Percentiles rank a stretch among this genome's conserved stretches.
phyloP scores from a whole-genome alignment of 1,140 invertebrate species.

The Cherax destructor region DNA sequence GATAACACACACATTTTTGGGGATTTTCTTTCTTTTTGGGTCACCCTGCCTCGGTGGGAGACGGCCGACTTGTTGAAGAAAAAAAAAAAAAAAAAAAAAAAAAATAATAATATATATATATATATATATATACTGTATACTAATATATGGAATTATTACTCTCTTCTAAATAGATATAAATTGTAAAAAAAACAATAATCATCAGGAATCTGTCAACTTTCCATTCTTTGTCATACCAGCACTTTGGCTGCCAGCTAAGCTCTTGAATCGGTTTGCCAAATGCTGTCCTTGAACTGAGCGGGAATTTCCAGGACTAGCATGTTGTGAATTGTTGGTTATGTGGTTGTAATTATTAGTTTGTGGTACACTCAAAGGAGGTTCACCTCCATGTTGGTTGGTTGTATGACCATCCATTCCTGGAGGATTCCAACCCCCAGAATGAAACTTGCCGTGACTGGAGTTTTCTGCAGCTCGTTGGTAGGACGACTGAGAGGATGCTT shows the following conservation, averaged over 20 bases:
- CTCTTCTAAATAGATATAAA: background rate
- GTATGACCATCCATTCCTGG: background rate
- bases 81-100: no score
- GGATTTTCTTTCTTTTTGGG: no score
- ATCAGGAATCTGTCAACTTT: constrained; percentile 27
- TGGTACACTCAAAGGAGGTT: background rate
- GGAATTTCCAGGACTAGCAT: constrained; percentile 11
- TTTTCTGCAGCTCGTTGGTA: background rate
- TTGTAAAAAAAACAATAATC: background rate
- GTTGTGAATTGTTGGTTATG: background rate
- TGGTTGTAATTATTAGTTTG: background rate
- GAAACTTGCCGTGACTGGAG: background rate
- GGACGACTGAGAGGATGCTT: background rate
- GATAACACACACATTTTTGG: background rate
- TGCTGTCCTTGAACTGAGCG: background rate
- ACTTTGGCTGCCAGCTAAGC: background rate
- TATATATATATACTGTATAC: no score
- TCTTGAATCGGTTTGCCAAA: background rate
- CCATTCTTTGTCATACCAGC: background rate
- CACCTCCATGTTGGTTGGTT: constrained; percentile 4
- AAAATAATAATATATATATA: no score
- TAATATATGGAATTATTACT: background rate
- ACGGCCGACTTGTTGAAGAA: no score
- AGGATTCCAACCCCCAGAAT: background rate
- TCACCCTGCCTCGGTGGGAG: no score